These are phyloP conservation scores for Plotosus lineatus DNA, from an alignment of 2,113 vertebrate genomes.

Conservation along the genomic window DNA sequence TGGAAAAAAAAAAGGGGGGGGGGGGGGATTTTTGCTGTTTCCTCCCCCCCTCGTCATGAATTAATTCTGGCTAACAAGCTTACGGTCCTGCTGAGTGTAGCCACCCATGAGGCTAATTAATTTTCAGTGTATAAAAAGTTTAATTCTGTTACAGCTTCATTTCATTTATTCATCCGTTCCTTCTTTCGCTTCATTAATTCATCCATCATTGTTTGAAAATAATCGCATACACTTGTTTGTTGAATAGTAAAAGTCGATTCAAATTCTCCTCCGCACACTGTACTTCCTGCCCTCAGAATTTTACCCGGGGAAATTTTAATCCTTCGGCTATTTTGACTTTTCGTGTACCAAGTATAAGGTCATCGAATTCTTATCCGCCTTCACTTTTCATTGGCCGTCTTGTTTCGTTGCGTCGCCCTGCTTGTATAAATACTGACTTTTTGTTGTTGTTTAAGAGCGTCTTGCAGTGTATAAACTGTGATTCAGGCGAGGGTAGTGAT, in stretches of 20 bases:
- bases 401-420: background rate
- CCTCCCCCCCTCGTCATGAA: background rate
- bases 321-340: background rate
- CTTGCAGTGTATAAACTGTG: background rate
- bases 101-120: conserved; percentile 36
- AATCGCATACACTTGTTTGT: background rate
- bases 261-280: background rate
- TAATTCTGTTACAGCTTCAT: conserved; percentile 9
- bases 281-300: background rate
- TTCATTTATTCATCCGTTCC: background rate
- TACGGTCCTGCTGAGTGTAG: conserved; percentile 11
- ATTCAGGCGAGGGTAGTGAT: conserved; percentile 6
- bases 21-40: too few species aligned
- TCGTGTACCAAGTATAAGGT: background rate
- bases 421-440: background rate
- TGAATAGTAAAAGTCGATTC: background rate
- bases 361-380: background rate
- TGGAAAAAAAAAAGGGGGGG: background rate
- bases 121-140: conserved; percentile 27
- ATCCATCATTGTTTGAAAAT: background rate
- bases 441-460: background rate
- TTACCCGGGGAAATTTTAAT: background rate
- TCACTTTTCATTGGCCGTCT: background rate
- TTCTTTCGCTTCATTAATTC: background rate
- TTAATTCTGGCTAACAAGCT: conserved; percentile 34